Conservation (phyloP, 2,888 invertebrate species). For the Pristionchus arcanus region DNA sequence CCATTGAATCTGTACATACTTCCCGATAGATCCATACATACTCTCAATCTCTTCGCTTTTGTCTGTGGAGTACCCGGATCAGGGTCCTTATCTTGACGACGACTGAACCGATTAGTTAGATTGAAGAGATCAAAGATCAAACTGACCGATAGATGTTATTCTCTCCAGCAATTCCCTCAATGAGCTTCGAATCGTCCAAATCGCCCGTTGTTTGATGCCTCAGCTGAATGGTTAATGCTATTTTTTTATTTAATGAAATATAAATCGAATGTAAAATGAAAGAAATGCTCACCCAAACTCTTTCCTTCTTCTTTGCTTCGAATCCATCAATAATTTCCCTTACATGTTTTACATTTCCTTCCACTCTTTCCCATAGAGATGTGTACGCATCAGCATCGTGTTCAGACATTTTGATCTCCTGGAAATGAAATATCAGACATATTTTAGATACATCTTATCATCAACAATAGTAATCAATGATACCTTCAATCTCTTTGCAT, state of each 20-base stretch:
- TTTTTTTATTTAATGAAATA: background rate
- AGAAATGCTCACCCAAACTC: constrained; percentile 87
- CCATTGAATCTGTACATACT: constrained; percentile 98
- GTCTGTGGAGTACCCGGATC: constrained; percentile 88
- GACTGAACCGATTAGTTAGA: constrained; percentile 58
- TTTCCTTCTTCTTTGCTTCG: constrained; percentile 88
- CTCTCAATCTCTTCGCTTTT: constrained; percentile 87
- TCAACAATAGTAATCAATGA: too few species aligned
- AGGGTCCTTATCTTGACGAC: constrained; percentile 75
- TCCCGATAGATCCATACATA: constrained; percentile 90
- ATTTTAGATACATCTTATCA: background rate
- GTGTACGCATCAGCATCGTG: constrained; percentile 92
- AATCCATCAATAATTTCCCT: constrained; percentile 51
- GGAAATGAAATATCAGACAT: constrained; percentile 80
- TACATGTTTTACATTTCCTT: constrained; percentile 87
- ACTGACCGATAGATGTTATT: constrained; percentile 89
- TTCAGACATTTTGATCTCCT: constrained; percentile 95
- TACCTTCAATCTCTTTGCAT: constrained; percentile 75
- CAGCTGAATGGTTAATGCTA: background rate
- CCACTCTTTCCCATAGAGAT: constrained; percentile 86
- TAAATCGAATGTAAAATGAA: background rate
- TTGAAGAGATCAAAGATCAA: constrained; percentile 65
- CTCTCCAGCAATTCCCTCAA: constrained; percentile 93
- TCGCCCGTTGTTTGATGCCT: constrained; percentile 96
- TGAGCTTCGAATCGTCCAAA: constrained; percentile 93